Evolutionary conservation across 2,113 vertebrate genomes (phyloP), one percentile per base, ranked within the genome.

Genomic region (Albula goreensis): DNA sequence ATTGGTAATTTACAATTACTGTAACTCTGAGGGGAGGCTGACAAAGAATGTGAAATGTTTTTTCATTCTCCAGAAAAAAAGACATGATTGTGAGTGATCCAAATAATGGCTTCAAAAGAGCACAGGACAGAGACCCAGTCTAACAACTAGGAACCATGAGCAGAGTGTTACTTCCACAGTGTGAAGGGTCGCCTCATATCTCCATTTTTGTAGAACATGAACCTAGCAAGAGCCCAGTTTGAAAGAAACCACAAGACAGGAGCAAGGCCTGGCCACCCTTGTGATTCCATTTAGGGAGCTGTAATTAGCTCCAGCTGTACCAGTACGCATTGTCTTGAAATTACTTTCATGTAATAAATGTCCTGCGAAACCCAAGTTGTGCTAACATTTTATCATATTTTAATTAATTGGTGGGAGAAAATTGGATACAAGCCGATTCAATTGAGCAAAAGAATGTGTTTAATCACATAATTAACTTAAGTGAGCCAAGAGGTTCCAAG

Each of bases 311-410:
- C 86, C 82, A 87, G 85, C 83, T 89, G 87, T 70, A 80, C 22
- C 81, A 80, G 52, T 60, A 87, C 80, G 89, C 86, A 89, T 81
- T 86, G 85, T 85, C 80, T 88, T 74, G 74, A 80, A 89, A 89
- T 85, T 78, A 84, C 83, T 88, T 86, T 89, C 83, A 87, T 82
- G 88, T 89, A 84, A 82, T 82, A 86, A 88, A 86, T 88, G 80
- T 86, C 87, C 82, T 82, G 53, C 56, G 63, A 81, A 88, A 89
- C 85, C 66, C 70, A 51, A 86, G 80, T 79, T 25, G 81, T 85
- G 56, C 51, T 83, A 83, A 87, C 83, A 85, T 87, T 87, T 89
- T 52, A 83, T 87, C 81, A 82, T 80, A 77, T 87, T 85, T 87
- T 85, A 87, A 87, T 89, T 89, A 87, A 87, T 83, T 49, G 53